These are phyloP conservation scores for Xanthia icteritia DNA, from an alignment of 2,888 invertebrate genomes.

Conservation along the genomic window DNA sequence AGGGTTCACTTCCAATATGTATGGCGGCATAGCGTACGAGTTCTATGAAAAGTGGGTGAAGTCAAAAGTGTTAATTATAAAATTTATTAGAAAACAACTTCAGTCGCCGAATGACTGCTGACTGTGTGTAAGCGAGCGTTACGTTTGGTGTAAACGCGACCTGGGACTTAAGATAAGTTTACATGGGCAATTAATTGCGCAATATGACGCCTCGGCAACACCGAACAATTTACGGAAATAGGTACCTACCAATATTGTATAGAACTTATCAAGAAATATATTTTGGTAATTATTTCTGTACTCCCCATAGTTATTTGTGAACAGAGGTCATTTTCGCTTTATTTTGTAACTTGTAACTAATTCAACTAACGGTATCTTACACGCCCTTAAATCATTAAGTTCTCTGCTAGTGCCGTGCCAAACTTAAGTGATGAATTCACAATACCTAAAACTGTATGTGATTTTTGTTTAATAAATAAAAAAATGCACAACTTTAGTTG, in stretches of 20 bases:
- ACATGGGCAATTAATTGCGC: not conserved
- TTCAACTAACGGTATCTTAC: not conserved
- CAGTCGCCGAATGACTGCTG: not conserved
- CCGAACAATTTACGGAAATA: not conserved
- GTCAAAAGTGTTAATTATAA: not conserved
- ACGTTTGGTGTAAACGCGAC: not conserved
- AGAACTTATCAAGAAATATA: not conserved
- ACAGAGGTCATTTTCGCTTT: too few species aligned
- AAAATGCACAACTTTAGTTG: not conserved
- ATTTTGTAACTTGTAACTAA: too few species aligned
- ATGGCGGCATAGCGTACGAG: too few species aligned
- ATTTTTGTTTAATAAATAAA: not conserved
- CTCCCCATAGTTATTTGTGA: not conserved
- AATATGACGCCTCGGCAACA: not conserved
- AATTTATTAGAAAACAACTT: not conserved
- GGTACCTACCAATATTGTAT: not conserved
- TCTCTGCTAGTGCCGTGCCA: not conserved
- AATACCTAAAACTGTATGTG: not conserved
- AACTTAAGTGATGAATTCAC: not conserved
- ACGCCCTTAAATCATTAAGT: not conserved
- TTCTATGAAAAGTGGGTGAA: too few species aligned
- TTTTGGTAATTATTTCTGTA: not conserved
- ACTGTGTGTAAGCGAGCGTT: not conserved
- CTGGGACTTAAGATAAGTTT: not conserved
- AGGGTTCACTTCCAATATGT: too few species aligned